phyloP scores from a whole-genome alignment of 1,140 invertebrate species.

The Drosophila prosaltans region DNA sequence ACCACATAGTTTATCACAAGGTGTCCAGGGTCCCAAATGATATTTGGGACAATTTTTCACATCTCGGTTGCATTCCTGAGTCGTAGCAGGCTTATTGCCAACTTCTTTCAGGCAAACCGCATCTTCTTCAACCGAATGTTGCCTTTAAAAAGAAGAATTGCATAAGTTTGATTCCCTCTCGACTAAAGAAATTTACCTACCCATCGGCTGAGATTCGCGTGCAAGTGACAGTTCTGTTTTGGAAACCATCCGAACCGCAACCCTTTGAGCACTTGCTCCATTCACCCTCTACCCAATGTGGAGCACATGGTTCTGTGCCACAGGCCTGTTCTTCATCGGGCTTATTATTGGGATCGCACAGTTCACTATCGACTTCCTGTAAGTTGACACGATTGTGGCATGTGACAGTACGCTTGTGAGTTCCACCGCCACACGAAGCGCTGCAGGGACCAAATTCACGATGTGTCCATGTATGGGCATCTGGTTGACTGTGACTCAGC shows the following conservation, averaged over 20 bases:
- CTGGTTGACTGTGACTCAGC: conserved; percentile 86
- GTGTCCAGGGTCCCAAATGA: conserved; percentile 93
- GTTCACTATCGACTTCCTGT: conserved; percentile 87
- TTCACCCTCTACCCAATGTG: conserved; percentile 90
- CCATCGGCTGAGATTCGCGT: conserved; percentile 85
- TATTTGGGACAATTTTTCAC: conserved; percentile 91
- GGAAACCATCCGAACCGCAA: conserved; percentile 90
- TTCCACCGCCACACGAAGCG: conserved; percentile 93
- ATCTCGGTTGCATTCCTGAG: conserved; percentile 89
- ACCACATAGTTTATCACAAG: conserved; percentile 95
- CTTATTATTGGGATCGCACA: conserved; percentile 90
- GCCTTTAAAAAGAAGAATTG: conserved; percentile 20
- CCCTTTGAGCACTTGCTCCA: conserved; percentile 93
- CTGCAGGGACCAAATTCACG: conserved; percentile 92
- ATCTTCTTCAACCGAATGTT: conserved; percentile 85
- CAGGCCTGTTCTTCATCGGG: conserved; percentile 89
- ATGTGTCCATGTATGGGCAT: conserved; percentile 91
- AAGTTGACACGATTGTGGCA: conserved; percentile 88
- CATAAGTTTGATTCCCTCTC: too few relatives aligned
- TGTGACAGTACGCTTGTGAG: conserved; percentile 88
- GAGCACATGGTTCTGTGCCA: conserved; percentile 90
- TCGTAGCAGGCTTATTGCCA: conserved; percentile 88
- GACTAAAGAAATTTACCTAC: conserved; percentile 50
- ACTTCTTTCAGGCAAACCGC: conserved; percentile 87
- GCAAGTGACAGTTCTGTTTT: conserved; percentile 90